Percentiles rank a stretch among this genome's conserved stretches.
Conservation (phyloP, 2,797 vertebrate species). For the Lerista edwardsae region DNA sequence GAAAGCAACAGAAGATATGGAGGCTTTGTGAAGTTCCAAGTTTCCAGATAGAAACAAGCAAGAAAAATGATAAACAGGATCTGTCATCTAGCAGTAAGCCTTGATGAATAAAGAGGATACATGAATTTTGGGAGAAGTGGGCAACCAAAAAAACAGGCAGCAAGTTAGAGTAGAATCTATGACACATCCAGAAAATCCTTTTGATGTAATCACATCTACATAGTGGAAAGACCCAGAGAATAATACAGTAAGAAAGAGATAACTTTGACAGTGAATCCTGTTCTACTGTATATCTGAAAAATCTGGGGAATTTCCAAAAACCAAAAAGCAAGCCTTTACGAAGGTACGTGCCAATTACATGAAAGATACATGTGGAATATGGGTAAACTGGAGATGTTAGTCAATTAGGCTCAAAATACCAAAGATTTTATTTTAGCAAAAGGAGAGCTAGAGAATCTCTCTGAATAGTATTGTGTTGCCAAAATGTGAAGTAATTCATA, state of each 20-base stretch:
- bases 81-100: background rate
- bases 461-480: background rate
- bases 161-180: background rate
- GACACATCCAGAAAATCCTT: background rate
- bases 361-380: background rate
- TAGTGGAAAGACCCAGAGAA: background rate
- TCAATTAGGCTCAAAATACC: background rate
- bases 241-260: background rate
- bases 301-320: background rate
- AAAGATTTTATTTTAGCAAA: background rate
- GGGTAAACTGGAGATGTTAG: background rate
- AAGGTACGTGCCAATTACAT: background rate
- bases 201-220: background rate
- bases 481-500: background rate
- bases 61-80: background rate
- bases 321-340: background rate
- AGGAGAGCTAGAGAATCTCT: background rate
- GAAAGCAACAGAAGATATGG: background rate
- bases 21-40: background rate
- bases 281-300: background rate
- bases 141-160: background rate
- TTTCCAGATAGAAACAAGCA: background rate
- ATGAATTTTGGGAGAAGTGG: background rate
- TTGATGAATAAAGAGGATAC: background rate
- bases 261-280: background rate